Conservation (phyloP, 2,113 vertebrate species). For the Steatornis caripensis region DNA sequence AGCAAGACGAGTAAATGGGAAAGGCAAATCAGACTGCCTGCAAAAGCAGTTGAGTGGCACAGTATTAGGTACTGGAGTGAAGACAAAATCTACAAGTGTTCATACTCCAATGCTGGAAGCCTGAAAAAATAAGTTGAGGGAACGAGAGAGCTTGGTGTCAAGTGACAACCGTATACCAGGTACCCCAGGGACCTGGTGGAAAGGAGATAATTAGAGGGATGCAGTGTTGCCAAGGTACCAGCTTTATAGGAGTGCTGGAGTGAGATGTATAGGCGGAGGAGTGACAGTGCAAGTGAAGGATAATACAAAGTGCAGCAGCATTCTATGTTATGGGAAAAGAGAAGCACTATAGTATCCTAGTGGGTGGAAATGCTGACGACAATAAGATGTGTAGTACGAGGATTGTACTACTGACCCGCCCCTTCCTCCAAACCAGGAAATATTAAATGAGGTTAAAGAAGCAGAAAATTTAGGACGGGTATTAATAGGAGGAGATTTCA, state of each 20-base stretch:
- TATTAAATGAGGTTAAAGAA: constrained; percentile 40
- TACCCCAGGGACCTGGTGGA: background rate
- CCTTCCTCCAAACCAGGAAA: background rate
- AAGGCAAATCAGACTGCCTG: background rate
- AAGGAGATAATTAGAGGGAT: background rate
- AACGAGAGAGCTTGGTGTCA: background rate
- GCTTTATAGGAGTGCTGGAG: background rate
- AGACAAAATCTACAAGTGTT: background rate
- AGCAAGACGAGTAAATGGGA: background rate
- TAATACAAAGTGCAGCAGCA: background rate
- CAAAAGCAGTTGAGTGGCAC: background rate
- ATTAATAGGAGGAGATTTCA: constrained; percentile 48
- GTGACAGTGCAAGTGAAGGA: background rate
- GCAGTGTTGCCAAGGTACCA: background rate
- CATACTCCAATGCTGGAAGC: background rate
- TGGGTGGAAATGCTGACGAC: constrained; percentile 17
- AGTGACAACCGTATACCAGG: background rate
- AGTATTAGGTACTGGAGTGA: background rate
- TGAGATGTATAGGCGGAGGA: constrained; percentile 3
- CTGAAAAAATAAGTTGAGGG: background rate
- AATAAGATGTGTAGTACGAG: constrained; percentile 17
- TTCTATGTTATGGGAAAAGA: background rate
- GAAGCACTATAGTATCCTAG: background rate
- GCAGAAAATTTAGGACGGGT: constrained; percentile 5
- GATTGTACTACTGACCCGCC: background rate